phyloP scores from a whole-genome alignment of 2,797 vertebrate genomes.

The Xenopus petersii region DNA sequence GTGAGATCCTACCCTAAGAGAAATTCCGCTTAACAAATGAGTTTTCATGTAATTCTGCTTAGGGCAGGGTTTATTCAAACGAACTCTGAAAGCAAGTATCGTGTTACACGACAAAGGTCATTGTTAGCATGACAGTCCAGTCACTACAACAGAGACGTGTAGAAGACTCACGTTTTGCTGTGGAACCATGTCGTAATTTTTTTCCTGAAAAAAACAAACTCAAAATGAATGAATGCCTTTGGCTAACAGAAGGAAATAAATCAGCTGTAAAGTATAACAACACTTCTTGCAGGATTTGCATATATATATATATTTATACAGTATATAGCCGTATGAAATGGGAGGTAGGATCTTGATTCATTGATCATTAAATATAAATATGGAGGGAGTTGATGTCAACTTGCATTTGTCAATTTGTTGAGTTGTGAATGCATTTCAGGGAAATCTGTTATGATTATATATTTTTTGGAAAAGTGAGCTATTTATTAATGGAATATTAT shows the following conservation, averaged over 20 bases:
- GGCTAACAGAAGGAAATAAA: constrained; percentile 4
- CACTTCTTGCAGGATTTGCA: background rate
- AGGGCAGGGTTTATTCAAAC: constrained; percentile 50
- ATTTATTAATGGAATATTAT: no score
- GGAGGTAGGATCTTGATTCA: background rate
- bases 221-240: constrained; percentile 20
- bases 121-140: constrained; percentile 42
- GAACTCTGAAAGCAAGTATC: constrained; percentile 43
- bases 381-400: background rate
- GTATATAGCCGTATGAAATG: background rate
- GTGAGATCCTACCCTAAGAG: constrained; percentile 45
- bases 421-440: background rate
- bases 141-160: constrained; percentile 27
- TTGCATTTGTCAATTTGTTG: background rate
- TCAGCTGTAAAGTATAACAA: background rate
- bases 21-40: constrained; percentile 49
- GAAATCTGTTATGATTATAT: background rate
- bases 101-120: constrained; percentile 47
- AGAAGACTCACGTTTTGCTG: constrained; percentile 22
- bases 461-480: background rate
- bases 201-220: background rate
- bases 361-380: constrained; percentile 7
- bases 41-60: constrained; percentile 50
- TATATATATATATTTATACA: background rate
- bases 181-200: background rate